A percentile compares a stretch with the other conserved stretches of the same genome.
phyloP scores from a whole-genome alignment of 2,113 vertebrate genomes.

The Atrichornis clamosus region DNA sequence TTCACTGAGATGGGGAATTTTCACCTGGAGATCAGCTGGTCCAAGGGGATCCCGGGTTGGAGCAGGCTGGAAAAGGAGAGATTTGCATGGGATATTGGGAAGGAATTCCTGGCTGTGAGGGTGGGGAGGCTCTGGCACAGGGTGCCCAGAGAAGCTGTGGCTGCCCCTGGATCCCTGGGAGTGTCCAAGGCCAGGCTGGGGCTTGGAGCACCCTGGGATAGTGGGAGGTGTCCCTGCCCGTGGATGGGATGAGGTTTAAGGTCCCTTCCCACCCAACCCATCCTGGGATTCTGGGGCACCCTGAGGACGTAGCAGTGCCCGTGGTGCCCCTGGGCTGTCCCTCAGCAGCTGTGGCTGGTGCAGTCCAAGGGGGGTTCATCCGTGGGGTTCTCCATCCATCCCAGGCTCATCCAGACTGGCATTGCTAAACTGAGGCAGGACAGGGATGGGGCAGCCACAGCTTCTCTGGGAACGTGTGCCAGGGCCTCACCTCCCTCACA shows the following conservation, averaged over 20 bases:
- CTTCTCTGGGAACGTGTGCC: not conserved
- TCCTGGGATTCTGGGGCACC: not conserved
- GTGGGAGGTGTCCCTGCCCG: not conserved
- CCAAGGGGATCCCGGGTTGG: fast-evolving
- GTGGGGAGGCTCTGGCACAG: not conserved
- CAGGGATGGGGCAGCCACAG: not conserved
- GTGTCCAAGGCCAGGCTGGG: not conserved
- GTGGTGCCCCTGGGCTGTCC: fast-evolving
- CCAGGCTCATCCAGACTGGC: not conserved
- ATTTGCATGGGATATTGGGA: not conserved
- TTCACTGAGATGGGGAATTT: fast-evolving
- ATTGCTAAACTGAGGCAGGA: not conserved
- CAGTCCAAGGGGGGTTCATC: not conserved
- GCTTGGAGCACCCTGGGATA: not conserved
- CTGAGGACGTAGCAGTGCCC: too few species aligned
- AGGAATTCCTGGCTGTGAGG: too few species aligned
- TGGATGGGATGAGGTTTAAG: not conserved
- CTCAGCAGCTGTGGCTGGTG: not conserved
- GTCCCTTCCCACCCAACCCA: not conserved
- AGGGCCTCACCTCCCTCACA: fast-evolving
- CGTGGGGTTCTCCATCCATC: not conserved
- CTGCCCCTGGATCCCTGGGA: not conserved
- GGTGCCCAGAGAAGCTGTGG: not conserved
- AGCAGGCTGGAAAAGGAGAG: not conserved
- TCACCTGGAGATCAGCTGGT: not conserved